Evolutionary conservation across 2,113 vertebrate genomes (phyloP).

Genomic region (Urocynchramus pylzowi): DNA sequence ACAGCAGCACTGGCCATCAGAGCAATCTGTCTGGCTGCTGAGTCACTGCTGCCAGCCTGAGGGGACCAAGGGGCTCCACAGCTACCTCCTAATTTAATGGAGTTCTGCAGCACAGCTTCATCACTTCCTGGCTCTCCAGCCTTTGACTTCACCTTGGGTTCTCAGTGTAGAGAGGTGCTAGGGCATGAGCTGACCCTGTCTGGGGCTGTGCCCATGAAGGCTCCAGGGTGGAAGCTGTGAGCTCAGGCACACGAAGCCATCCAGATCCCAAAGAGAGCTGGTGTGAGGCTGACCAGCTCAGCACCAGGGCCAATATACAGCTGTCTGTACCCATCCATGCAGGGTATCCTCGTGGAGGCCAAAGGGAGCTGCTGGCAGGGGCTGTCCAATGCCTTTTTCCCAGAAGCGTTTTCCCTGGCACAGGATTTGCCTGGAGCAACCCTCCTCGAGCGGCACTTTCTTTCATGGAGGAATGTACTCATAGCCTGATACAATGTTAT

Average conservation of each 20-base stretch:
- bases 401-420: background rate
- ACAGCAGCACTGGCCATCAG: background rate
- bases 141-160: background rate
- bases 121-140: background rate
- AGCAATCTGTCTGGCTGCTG: rapidly evolving
- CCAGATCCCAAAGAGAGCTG: background rate
- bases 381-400: background rate
- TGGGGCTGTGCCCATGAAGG: background rate
- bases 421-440: background rate
- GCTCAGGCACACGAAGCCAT: background rate
- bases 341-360: background rate
- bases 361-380: background rate
- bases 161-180: rapidly evolving
- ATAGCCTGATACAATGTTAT: background rate
- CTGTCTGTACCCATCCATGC: background rate
- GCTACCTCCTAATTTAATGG: background rate
- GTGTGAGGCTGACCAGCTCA: rapidly evolving
- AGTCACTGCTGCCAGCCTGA: background rate
- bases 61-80: rapidly evolving
- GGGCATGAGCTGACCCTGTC: background rate
- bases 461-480: background rate
- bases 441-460: background rate
- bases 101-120: rapidly evolving
- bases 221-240: background rate
- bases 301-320: rapidly evolving